These are phyloP conservation scores for Chorisops tibialis DNA, from an alignment of 2,888 invertebrate species.

Conservation along the genomic window DNA sequence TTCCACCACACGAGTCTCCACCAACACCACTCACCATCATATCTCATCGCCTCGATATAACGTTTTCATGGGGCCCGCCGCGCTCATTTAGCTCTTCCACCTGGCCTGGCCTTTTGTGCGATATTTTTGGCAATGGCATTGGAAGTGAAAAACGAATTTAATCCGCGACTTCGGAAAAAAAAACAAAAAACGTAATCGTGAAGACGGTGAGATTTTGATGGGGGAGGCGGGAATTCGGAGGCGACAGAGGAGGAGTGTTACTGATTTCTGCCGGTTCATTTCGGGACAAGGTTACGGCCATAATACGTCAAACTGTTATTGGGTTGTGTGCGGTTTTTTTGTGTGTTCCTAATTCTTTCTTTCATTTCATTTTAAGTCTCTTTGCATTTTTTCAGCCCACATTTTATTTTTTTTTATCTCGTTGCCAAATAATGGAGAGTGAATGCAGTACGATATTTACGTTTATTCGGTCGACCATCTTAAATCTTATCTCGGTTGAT, in stretches of 20 bases:
- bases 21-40: too few relatives aligned
- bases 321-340: conserved; percentile 13
- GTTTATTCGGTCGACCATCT: too few relatives aligned
- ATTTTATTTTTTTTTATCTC: too few relatives aligned
- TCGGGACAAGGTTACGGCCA: conserved; percentile 22
- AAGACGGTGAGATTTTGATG: too few relatives aligned
- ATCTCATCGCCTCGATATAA: too few relatives aligned
- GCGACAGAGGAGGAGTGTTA: neutral
- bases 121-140: conserved; percentile 24
- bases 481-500: too few relatives aligned
- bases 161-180: too few relatives aligned
- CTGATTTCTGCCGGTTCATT: conserved; percentile 15
- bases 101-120: conserved; percentile 4
- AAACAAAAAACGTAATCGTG: too few relatives aligned
- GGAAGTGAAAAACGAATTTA: neutral
- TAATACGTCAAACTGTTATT: conserved; percentile 21
- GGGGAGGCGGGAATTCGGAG: neutral
- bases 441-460: too few relatives aligned
- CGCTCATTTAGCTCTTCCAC: conserved; percentile 11
- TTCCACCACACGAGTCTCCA: too few relatives aligned
- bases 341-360: neutral
- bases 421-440: too few relatives aligned
- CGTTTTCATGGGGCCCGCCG: neutral
- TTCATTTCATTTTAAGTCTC: conserved; percentile 6
- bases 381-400: too few relatives aligned